Evolutionary conservation across 2,888 invertebrate genomes (phyloP).

Genomic region (Atherix ibis): DNA sequence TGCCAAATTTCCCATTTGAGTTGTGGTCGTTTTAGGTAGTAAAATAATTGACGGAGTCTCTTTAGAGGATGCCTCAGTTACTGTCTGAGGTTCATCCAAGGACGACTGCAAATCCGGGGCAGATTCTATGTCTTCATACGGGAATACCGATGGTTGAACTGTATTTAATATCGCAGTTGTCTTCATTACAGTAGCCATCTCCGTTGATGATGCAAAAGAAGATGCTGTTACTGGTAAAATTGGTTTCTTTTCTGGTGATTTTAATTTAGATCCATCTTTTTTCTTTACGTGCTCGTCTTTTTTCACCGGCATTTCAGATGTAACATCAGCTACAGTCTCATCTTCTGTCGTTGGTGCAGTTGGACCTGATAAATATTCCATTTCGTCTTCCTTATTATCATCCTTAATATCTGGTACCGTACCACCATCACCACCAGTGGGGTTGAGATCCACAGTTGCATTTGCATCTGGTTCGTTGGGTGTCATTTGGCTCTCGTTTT

Average conservation of each 20-base stretch:
- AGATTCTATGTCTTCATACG: constrained; percentile 21
- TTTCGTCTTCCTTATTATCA: constrained; percentile 12
- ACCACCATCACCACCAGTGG: too few species aligned
- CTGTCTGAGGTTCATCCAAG: constrained; percentile 18
- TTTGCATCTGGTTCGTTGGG: constrained; percentile 20
- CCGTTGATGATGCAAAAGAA: constrained; percentile 12
- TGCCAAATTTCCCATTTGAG: neutral
- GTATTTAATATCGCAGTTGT: constrained; percentile 25
- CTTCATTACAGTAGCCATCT: constrained; percentile 22
- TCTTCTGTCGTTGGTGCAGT: constrained; percentile 4
- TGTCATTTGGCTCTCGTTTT: constrained; percentile 31
- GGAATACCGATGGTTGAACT: constrained; percentile 17
- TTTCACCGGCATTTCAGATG: constrained; percentile 15
- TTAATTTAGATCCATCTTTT: constrained; percentile 24
- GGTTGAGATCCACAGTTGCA: constrained; percentile 13
- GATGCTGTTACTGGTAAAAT: constrained; percentile 22
- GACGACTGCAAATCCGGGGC: constrained; percentile 20
- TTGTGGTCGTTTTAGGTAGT: constrained; percentile 3
- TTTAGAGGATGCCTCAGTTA: constrained; percentile 9
- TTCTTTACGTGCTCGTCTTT: constrained; percentile 25
- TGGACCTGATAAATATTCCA: neutral
- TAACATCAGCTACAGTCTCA: constrained; percentile 11
- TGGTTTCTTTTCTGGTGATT: constrained; percentile 21
- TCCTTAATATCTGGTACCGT: constrained; percentile 14
- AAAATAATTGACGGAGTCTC: constrained; percentile 12